These are phyloP conservation scores for Cybosia mesomella DNA, from an alignment of 2,888 invertebrate genomes.

Conservation along the genomic window DNA sequence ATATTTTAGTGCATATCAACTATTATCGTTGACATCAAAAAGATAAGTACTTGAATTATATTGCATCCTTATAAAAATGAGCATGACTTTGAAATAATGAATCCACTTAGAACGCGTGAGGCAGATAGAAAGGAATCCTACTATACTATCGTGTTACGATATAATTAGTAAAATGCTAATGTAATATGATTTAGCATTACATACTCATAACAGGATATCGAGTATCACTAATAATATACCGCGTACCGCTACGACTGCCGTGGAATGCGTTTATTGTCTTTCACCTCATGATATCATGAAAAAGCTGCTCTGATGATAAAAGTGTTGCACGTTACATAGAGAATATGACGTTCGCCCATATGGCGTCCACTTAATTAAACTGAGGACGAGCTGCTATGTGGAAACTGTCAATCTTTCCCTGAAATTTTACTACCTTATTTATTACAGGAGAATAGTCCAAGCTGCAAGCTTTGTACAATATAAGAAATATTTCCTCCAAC, in stretches of 20 bases:
- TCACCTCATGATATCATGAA: not conserved
- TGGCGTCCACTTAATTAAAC: not conserved
- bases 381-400: not conserved
- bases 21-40: no score
- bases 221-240: not conserved
- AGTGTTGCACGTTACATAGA: not conserved
- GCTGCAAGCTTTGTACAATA: not conserved
- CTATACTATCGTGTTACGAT: not conserved
- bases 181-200: not conserved
- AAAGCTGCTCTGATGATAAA: not conserved
- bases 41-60: not conserved
- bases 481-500: conserved; percentile 4
- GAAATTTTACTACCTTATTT: conserved; percentile 30
- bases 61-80: not conserved
- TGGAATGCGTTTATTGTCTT: not conserved
- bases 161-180: not conserved
- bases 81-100: not conserved
- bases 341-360: not conserved
- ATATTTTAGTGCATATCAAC: no score
- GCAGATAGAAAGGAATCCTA: not conserved
- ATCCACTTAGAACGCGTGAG: not conserved
- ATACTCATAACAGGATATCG: not conserved
- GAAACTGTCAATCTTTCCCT: conserved; percentile 12
- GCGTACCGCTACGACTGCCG: not conserved
- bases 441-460: not conserved